These are phyloP conservation scores for Xestia xanthographa DNA, from an alignment of 2,888 invertebrate genomes.

Conservation along the genomic window DNA sequence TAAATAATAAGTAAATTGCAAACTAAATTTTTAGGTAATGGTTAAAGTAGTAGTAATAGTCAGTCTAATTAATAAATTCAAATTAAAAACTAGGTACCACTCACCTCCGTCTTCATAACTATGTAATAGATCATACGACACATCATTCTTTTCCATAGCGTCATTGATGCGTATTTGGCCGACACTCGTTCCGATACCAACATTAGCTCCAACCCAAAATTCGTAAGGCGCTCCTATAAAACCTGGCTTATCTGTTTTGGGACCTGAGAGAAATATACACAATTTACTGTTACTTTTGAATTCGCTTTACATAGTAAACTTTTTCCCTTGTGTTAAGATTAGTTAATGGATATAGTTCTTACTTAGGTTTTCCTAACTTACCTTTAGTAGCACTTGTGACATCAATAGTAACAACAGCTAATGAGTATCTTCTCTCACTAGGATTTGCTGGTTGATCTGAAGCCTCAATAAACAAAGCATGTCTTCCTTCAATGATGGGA, in stretches of 20 bases:
- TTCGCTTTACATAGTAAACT: neutral
- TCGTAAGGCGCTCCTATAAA: conserved; percentile 96
- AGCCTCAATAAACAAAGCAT: conserved; percentile 96
- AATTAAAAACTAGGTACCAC: conserved; percentile 27
- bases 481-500: conserved; percentile 93
- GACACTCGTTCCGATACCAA: conserved; percentile 95
- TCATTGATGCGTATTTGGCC: conserved; percentile 95
- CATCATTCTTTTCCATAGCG: conserved; percentile 92
- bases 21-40: neutral
- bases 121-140: conserved; percentile 95
- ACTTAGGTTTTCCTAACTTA: conserved; percentile 58
- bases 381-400: conserved; percentile 91
- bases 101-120: conserved; percentile 95
- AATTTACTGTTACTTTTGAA: neutral
- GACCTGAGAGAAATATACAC: conserved; percentile 78
- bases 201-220: conserved; percentile 97
- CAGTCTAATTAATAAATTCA: neutral
- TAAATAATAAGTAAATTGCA: neutral
- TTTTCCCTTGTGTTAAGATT: neutral
- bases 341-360: neutral
- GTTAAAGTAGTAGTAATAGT: neutral
- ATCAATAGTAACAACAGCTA: conserved; percentile 96
- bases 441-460: conserved; percentile 96
- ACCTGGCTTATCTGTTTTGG: conserved; percentile 91
- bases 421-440: conserved; percentile 94